Base-by-base conservation (phyloP, 2,113 vertebrate genomes). In the Grammomys surdaster region DNA sequence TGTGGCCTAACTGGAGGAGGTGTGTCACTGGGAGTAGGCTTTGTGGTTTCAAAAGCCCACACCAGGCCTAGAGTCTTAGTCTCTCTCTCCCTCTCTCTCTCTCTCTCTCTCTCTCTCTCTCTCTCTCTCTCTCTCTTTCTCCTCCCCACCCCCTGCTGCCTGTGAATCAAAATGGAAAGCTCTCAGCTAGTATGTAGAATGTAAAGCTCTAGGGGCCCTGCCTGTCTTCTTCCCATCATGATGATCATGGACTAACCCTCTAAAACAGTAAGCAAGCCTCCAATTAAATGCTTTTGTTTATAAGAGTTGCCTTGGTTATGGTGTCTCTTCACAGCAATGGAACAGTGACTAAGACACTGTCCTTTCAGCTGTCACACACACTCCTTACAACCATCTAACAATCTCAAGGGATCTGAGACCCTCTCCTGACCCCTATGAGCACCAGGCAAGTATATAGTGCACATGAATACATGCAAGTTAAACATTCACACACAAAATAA, bases 101-200 rank as follows among this genome's bases (percentile, higher is more conserved):
- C 28, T 12, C 3, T 1, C 14, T 13, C 12, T 5, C 13, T 36
- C 31, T 20, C 17, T 4, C 1, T 3, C 14, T 16, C 67, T 36
- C 12, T 7, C 33, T 51, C 24, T 33, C 31, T 63, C 4, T 14
- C 11, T 33, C 67, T 13, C 28, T 33, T 1, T 0, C 7, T 1
- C 69, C 2, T 36, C 14, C 3, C 16, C 69, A 3, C 19, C 40
- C 36, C 31, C 43, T 17, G 5, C 48, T 78, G 7, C 16, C 8
- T 54, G 16, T 58, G 11, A 11, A 58, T 58, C 11, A 58, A 11
- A 13, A 82, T 40, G 20, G 33, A 58, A n/a, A 82, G 54, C 36
- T 60, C 54, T 40, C 54, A 40, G 80, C 54, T 26, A 56, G 65
- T 31, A 69, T 69, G 65, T 69, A 69, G 28, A 67, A 67, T 31